Percentiles rank a stretch among this genome's conserved stretches.
Conservation (phyloP, 30 jellyfish, hydroid and myxozoan genomes). For the Aurelia coerulea region DNA sequence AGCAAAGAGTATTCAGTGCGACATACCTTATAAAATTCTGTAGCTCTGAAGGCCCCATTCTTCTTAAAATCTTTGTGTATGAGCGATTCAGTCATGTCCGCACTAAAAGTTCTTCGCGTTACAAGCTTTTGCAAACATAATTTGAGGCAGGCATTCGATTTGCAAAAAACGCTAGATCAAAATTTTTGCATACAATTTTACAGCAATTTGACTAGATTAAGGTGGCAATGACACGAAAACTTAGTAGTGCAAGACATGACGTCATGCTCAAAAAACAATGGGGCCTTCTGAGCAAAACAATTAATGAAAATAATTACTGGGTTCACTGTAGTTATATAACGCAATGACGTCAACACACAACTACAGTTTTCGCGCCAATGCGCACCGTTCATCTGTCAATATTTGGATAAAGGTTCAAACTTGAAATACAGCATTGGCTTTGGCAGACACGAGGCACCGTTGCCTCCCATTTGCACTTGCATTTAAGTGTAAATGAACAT, state of each 20-base stretch:
- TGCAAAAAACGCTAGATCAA: background rate
- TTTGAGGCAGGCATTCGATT: background rate
- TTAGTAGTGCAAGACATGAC: slow-evolving; percentile 74
- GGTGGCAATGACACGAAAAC: slow-evolving; percentile 71
- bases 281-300: slow-evolving; percentile 57
- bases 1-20: no score
- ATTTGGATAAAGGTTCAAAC: no score
- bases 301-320: background rate
- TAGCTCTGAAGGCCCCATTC: slow-evolving; percentile 67
- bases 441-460: no score
- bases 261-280: slow-evolving; percentile 68
- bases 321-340: background rate
- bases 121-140: background rate
- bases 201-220: background rate
- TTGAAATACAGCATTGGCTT: no score
- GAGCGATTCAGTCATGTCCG: slow-evolving; percentile 74
- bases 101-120: slow-evolving; percentile 17
- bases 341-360: slow-evolving; percentile 69
- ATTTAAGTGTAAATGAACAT: no score
- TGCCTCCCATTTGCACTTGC: no score
- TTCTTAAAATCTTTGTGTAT: slow-evolving; percentile 30
- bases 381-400: slow-evolving; percentile 9
- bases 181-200: no score
- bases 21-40: slow-evolving; percentile 36
- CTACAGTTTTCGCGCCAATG: slow-evolving; percentile 81